Conservation (phyloP, 2,888 invertebrate species). For the Macroteleia sp. region DNA sequence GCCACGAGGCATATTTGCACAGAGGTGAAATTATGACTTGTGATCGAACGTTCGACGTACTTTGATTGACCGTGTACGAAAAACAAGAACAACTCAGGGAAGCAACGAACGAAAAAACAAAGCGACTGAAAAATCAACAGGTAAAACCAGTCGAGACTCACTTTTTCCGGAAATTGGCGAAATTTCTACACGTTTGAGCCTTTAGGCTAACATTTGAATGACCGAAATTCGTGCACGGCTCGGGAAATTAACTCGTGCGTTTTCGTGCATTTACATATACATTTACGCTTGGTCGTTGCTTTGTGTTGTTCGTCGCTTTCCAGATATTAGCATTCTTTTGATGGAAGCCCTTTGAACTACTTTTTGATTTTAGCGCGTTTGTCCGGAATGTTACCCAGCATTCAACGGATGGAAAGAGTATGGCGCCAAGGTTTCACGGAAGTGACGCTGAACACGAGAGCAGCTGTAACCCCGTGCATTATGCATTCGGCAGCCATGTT, state of each 20-base stretch:
- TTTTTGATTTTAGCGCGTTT: background rate
- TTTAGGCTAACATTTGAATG: background rate
- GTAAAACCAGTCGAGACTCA: conserved; percentile 1
- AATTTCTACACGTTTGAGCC: conserved; percentile 11
- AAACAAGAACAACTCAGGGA: no score
- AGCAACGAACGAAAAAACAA: conserved; percentile 1
- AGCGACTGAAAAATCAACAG: conserved; percentile 32
- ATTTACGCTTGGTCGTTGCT: background rate
- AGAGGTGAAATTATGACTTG: conserved; percentile 33
- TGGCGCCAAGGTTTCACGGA: no score
- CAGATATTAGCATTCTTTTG: conserved; percentile 11
- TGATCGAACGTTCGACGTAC: conserved; percentile 7
- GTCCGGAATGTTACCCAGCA: background rate
- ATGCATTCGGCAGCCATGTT: no score
- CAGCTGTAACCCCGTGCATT: no score
- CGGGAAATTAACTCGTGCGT: conserved; percentile 29
- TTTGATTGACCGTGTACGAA: no score
- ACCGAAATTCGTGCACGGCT: conserved; percentile 1
- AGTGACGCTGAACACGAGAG: no score
- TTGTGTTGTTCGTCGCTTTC: background rate
- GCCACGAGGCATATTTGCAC: conserved; percentile 43
- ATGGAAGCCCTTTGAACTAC: background rate
- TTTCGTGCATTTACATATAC: conserved; percentile 5
- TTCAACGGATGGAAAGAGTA: no score
- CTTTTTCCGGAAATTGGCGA: conserved; percentile 19